Base-by-base conservation (phyloP, 2,113 vertebrate species). In the Nettapus auritus region DNA sequence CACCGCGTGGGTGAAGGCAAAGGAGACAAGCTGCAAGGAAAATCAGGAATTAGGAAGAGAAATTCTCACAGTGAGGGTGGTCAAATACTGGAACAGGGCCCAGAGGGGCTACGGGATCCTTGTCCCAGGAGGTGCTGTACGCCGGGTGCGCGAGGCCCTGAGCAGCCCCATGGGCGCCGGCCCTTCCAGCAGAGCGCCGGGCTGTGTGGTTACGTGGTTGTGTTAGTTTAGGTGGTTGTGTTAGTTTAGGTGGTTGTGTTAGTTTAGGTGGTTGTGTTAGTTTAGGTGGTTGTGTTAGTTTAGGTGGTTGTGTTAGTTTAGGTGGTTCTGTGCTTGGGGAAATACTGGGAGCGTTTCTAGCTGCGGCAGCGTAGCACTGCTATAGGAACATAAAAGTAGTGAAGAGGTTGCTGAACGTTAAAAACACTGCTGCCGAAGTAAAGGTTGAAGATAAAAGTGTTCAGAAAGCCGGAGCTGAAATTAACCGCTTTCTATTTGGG, bases 51-150 rank as follows among this genome's bases (percentile, higher is more conserved):
- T 1, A 20, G 64, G 71, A 36, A 28, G 34, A 5, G 85, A 77
- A 2, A 31, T 12, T 70, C n/a, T 93, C 95, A 76, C 94, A 97
- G 96, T 93, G 94, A 91, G 84, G 50, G 57, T 87, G 95, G 89
- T 89, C 94, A 53, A 13, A 7, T 1, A 7, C 14, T 42, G 48
- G 80, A 19, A 1, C 13, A 10, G 77, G 66, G 13, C 73, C 44
- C 40, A 4, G 76, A 5, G 55, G 63, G 34, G 31, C 28, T 50
- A 22, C 0, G 6, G 56, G 28, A n/a, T 88, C 34, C 33, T 26
- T 1, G 0, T 26, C 17, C 53, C 40, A 34, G 57, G 62, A 63
- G 67, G 5, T 40, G 59, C 70, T 63, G 25, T 3, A 2, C 4
- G 6, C 1, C 11, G 14, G 9, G 0, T 0, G 8, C 2, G 36